A percentile compares a stretch with the other conserved stretches of the same genome.
These are phyloP conservation scores for Sinocyclocheilus anshuiensis DNA, from an alignment of 2,113 vertebrate genomes.

Conservation along the genomic window DNA sequence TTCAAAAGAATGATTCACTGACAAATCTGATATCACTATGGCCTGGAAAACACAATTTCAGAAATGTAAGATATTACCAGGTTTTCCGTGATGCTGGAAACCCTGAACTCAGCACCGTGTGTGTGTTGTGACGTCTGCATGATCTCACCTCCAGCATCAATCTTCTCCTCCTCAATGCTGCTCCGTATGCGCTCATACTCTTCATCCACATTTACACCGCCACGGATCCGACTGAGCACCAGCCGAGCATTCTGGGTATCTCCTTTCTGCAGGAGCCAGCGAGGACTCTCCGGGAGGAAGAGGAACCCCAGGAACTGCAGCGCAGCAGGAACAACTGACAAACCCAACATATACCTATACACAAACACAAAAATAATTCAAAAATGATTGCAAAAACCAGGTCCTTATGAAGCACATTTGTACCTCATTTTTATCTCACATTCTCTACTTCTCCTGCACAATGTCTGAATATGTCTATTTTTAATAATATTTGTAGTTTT, in stretches of 20 bases:
- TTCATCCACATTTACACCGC: slow-evolving; percentile 75
- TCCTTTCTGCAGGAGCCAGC: slow-evolving; percentile 96
- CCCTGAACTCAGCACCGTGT: too few species aligned
- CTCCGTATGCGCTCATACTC: slow-evolving; percentile 70
- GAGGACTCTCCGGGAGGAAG: slow-evolving; percentile 94
- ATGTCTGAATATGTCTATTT: background rate
- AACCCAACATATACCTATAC: slow-evolving; percentile 93
- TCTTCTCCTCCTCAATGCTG: slow-evolving; percentile 89
- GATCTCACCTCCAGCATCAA: slow-evolving; percentile 73
- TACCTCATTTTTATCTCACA: background rate
- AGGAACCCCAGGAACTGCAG: slow-evolving; percentile 94
- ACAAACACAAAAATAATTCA: background rate
- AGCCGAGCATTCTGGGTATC: slow-evolving; percentile 83
- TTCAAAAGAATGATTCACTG: too few species aligned
- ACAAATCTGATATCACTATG: background rate
- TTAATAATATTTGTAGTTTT: too few species aligned
- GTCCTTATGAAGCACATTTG: background rate
- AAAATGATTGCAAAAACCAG: background rate
- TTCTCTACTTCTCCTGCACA: background rate
- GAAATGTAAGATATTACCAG: too few species aligned
- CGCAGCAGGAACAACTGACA: slow-evolving; percentile 85
- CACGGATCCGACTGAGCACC: slow-evolving; percentile 84
- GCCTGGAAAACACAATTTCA: background rate
- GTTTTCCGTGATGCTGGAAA: too few species aligned
- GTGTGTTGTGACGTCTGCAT: too few species aligned